Evolutionary conservation across 2,113 vertebrate species (phyloP), one percentile per base, ranked within the genome.

Genomic region (Labeo rohita): DNA sequence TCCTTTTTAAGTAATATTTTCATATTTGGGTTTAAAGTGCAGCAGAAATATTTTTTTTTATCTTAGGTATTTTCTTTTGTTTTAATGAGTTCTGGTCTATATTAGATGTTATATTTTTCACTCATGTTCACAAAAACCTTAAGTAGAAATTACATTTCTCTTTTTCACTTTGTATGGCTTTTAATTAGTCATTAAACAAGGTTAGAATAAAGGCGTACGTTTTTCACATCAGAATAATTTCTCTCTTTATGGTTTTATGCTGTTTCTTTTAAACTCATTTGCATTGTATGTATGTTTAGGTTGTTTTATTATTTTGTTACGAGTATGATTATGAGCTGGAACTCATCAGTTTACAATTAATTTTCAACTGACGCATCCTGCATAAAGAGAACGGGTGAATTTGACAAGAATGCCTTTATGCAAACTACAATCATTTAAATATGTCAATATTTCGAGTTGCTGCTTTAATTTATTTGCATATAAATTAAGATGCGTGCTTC

Each of bases 291-390:
- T 59, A 9, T 54, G 8, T 77, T 74, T 74, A 16, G 0, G 47
- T 4, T 12, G 18, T 61, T 80, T 43, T 56, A 4, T 28, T 49
- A 11, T 49, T 49, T 63, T 49, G 12, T 61, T 80, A 78, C 6
- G 16, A 21, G 16, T 43, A 12, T 63, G 43, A 63, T 80, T 80
- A 52, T 80, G 6, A 80, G 43, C 78, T 65, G 78, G 21, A 45
- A 63, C 39, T 73, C 18, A 8, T n/a, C 0, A 23, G 4, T 63
- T 63, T 23, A 23, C 9, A 45, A 80, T 63, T 28, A 21, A 34
- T 79, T 61, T 39, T 61, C 10, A 43, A 11, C 28, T 77, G 75
- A 79, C 54, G 34, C 54, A 12, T 34, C 7, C 15, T 80, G 36
- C 21, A 15, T 45, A 47, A 36, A 45, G 8, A 47, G 39, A 39